Evolutionary conservation across 2,888 invertebrate species (phyloP), one percentile per base, ranked within the genome.

Genomic region (Polyploca ridens): DNA sequence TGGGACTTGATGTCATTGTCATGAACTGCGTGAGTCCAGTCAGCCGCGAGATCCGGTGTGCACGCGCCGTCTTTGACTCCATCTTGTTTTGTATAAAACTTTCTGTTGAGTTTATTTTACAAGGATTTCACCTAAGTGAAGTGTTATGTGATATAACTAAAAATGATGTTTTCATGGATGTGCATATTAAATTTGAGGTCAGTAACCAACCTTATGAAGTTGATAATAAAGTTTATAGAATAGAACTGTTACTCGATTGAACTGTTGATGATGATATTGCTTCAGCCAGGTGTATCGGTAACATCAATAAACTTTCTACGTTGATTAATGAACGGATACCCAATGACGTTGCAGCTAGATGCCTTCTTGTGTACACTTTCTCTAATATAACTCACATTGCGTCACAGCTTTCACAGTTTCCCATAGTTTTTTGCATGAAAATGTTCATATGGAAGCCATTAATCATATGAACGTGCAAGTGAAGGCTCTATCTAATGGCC

Each of bases 241-340:
- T 58, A 11, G n/a, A 19, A 35, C n/a, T 58, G 14, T 13, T 33
- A 58, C 33, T 13, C 14, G 33, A n/a, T 60, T n/a, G 13, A 46
- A 58, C 16, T 57, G 8, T 66, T 68, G 59, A 44, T 71, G 66
- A 73, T 65, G 62, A 68, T 41, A 41, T 71, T 72, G 58, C 33
- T 33, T 33, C 14, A 59, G 35, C 33, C 35, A 59, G 35, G 59
- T 35, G 64, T 79, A 70, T 73, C 70, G 75, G 78, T 79, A 76
- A 66, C 75, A 78, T 84, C 83, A 79, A 86, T 87, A 81, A 85
- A 89, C 90, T 90, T 90, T 90, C 90, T 90, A 88, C 77, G 78
- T 82, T 85, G 86, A 83, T 84, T 86, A 89, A 86, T 86, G 84
- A 84, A 83, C 84, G 80, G 81, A 77, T 79, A 81, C 77, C 76